Evolutionary conservation across 2,888 invertebrate genomes (phyloP), one percentile per base, ranked within the genome.

Genomic region (Cerceris ruficornis): DNA sequence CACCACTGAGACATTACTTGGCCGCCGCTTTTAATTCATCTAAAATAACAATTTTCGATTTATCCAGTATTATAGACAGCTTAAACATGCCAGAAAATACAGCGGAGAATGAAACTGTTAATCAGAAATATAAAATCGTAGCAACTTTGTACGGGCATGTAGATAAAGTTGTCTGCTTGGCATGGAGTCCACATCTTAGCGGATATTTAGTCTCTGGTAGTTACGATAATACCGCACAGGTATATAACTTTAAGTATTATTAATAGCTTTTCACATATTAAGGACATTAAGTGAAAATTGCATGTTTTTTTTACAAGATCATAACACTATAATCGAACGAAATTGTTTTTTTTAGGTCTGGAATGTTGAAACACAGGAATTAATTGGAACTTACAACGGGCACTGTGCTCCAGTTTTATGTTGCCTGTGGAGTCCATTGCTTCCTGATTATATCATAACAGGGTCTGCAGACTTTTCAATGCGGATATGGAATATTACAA

Each of bases 111-210:
- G 70, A 68, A 15, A 50, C 49, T 58, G 7, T 14, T 13, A 41
- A 68, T 5, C 39, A 70, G 6, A 54, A 46, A n/a, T 28, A 50
- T 13, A 39, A 75, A 17, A 85, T 88, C 2, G 91, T 92, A 87
- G 93, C 92, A 62, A 92, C 86, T 0, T 88, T 94, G 65, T 77
- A 74, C 0, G 94, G 94, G 0, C 96, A 96, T 88, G 91, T 87
- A 41, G 90, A 91, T 0, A 89, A 94, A 49, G 94, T 96, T 28
- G 93, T 94, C 0, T 93, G 94, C 62, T 84, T 96, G 7, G 93
- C 93, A 0, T 97, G 96, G 96, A 96, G 94, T 90, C 95, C 95
- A 0, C 96, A 96, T 88, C 88, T 93, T 2, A 95, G 95, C 71
- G 95, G 94, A 0, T 92, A 93, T 60, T 92, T 98, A 58, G 93